Conservation (phyloP, 2,888 invertebrate species). For the Dryococelus australis region DNA sequence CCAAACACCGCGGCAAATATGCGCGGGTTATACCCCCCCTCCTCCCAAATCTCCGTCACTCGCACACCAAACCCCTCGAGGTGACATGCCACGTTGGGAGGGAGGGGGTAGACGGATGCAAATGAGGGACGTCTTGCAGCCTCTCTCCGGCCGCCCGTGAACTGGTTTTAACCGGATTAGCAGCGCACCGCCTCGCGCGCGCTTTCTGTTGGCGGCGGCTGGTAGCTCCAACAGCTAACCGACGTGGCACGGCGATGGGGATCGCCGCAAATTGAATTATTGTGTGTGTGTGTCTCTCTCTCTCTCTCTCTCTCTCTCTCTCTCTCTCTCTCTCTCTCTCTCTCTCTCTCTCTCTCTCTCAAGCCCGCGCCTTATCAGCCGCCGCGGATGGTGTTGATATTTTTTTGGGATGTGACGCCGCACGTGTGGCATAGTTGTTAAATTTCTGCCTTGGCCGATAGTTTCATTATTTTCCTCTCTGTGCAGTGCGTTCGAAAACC, state of each 20-base stretch:
- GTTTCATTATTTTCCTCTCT: too few species aligned
- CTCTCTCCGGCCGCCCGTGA: neutral
- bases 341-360: too few species aligned
- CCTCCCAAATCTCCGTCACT: neutral
- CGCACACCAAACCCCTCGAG: too few species aligned
- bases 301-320: too few species aligned
- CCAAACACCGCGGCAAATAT: neutral
- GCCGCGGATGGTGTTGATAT: too few species aligned
- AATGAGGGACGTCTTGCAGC: slow-evolving; percentile 9
- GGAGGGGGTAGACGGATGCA: neutral
- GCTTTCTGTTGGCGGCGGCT: neutral
- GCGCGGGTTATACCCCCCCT: neutral
- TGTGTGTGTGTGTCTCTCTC: neutral
- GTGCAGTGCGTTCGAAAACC: too few species aligned
- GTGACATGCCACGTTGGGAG: too few species aligned
- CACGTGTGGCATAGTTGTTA: too few species aligned
- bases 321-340: too few species aligned
- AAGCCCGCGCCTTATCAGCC: too few species aligned
- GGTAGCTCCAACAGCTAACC: neutral
- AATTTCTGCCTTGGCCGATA: too few species aligned
- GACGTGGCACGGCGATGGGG: neutral
- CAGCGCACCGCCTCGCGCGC: neutral
- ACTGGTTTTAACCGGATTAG: neutral
- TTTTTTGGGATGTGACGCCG: too few species aligned
- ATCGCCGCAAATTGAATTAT: neutral